Base-by-base conservation (phyloP, 1,140 invertebrate genomes). In the Diorhabda carinulata region DNA sequence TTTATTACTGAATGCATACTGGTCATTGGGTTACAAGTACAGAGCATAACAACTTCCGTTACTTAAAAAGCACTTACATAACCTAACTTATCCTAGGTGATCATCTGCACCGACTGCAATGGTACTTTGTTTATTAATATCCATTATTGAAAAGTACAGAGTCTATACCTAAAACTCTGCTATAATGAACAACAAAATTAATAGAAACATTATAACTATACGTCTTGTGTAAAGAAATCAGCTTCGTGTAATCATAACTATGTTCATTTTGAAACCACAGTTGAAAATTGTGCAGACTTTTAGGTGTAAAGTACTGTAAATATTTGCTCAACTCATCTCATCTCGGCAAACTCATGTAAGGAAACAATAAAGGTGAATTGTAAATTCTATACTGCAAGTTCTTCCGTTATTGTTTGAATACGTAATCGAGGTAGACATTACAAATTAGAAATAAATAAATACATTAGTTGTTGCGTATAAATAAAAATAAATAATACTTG, bases 1-100 rank as follows among this genome's bases (percentile, higher is more conserved):
- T 81, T 81, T 81, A 81, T 81, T 81, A 81, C 78, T 81, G 80
- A 81, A 81, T 81, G 80, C 79, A 80, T 81, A 81, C 80, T 81
- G 80, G 80, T 81, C 80, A 81, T 79, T 80, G 77, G 80, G 79
- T 81, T 80, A 81, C 79, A 81, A 79, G 79, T 81, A 81, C 78
- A 81, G 80, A 81, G 78, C 80, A 72, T 77, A 75, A 79, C 77
- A 80, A 78, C 78, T 75, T 75, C 72, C 70, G 74, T 77, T 81
- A 77, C 75, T 78, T 76, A 75, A 77, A 81, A 81, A 81, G 80
- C 80, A 81, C 78, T 80, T 81, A 81, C 76, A 76, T 79, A 78
- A 77, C 73, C 74, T 78, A 78, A 73, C 75, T 75, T 79, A 79
- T 71, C 69, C 75, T 77, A 77, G 74, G 72, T 74, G 72, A 75